These are phyloP conservation scores for Lasioglossum lativentre DNA, from an alignment of 2,888 invertebrate species.

Conservation along the genomic window DNA sequence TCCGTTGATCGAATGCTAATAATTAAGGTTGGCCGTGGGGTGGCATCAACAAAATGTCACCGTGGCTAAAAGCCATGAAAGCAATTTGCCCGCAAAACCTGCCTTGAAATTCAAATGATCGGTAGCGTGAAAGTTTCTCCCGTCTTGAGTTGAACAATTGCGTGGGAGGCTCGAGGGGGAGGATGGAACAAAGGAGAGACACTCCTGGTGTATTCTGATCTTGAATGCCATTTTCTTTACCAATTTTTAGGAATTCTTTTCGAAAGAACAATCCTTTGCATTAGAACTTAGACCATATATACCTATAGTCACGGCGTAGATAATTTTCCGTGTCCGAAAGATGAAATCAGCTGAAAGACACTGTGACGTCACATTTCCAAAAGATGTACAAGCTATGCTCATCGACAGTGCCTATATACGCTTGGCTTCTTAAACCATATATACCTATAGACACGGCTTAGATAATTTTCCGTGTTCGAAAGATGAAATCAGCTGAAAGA, in stretches of 20 bases:
- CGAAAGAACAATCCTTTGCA: too few relatives aligned
- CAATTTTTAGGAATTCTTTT: not conserved
- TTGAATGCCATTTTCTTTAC: not conserved
- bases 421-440: too few relatives aligned
- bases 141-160: not conserved
- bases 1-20: not conserved
- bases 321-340: too few relatives aligned
- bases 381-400: too few relatives aligned
- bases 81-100: conserved; percentile 17
- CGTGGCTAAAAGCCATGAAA: not conserved
- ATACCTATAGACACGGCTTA: too few relatives aligned
- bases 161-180: not conserved
- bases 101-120: conserved; percentile 34
- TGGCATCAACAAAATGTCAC: conserved; percentile 1
- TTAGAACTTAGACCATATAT: too few relatives aligned
- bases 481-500: too few relatives aligned
- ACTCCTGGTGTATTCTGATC: not conserved
- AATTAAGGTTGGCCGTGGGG: not conserved
- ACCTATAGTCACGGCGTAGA: too few relatives aligned
- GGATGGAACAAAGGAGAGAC: not conserved
- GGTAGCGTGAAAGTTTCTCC: not conserved
- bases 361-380: too few relatives aligned
- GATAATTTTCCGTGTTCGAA: too few relatives aligned
- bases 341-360: too few relatives aligned
- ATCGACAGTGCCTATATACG: too few relatives aligned